Evolutionary conservation across 2,888 invertebrate species (phyloP).

Genomic region (Rhopalosiphum nymphaeae): DNA sequence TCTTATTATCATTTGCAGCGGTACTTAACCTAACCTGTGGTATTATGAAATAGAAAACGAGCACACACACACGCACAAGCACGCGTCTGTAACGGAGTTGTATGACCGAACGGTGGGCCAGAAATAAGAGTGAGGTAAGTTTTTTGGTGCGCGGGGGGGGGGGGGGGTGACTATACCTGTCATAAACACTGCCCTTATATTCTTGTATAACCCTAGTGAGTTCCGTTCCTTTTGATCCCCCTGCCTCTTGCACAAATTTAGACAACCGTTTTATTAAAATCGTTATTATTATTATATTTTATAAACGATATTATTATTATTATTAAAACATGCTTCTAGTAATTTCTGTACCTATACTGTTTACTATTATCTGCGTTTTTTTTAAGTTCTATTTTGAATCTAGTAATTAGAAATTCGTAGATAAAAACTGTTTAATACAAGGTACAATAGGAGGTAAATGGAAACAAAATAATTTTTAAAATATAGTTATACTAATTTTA

Average conservation of each 20-base stretch:
- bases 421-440: no score
- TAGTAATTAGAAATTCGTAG: no score
- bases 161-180: slow-evolving; percentile 38
- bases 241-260: slow-evolving; percentile 9
- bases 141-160: neutral
- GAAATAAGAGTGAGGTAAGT: slow-evolving; percentile 19
- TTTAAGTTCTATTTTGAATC: no score
- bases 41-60: neutral
- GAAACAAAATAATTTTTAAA: no score
- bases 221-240: slow-evolving; percentile 52
- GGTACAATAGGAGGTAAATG: no score
- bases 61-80: neutral
- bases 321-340: slow-evolving; percentile 3
- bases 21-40: neutral
- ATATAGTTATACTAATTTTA: no score
- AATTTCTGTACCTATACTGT: neutral
- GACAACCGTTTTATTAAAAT: slow-evolving; percentile 56
- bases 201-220: slow-evolving; percentile 13
- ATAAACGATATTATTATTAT: slow-evolving; percentile 27
- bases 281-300: slow-evolving; percentile 8
- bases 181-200: slow-evolving; percentile 49
- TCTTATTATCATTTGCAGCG: neutral
- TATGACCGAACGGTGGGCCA: neutral
- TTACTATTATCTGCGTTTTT: no score
- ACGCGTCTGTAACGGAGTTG: slow-evolving; percentile 5